Percentiles rank a stretch among this genome's conserved stretches.
Conservation (phyloP, 2,113 vertebrate species). For the Pseudopipra pipra region DNA sequence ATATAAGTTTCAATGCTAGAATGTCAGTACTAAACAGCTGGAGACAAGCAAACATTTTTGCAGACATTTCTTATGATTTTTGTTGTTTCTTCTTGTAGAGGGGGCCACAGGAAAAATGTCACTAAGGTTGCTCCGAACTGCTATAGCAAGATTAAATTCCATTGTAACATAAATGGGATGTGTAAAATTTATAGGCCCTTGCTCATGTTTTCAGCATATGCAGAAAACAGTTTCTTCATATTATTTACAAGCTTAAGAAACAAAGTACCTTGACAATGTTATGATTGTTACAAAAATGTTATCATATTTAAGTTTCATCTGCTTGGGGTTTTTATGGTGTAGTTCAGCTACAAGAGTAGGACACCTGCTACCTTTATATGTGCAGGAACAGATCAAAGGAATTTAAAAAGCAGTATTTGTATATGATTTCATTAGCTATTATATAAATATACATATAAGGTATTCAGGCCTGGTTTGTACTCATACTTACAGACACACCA, state of each 20-base stretch:
- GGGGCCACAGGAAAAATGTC: background rate
- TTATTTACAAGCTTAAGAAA: background rate
- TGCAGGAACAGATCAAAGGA: background rate
- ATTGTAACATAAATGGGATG: background rate
- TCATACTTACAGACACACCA: background rate
- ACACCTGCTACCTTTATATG: background rate
- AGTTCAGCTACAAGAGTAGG: background rate
- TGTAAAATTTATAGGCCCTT: background rate
- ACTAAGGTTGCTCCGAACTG: background rate
- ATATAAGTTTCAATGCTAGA: background rate
- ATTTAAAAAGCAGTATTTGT: background rate
- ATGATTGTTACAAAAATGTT: background rate
- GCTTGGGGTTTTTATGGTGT: background rate
- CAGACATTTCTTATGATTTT: accelerated
- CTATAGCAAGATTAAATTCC: background rate
- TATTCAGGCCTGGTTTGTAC: background rate
- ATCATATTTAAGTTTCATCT: background rate
- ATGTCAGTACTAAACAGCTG: background rate
- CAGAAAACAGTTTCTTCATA: background rate
- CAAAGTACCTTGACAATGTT: background rate
- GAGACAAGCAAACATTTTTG: background rate
- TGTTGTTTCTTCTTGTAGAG: background rate
- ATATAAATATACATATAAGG: too few species aligned
- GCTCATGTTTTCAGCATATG: background rate
- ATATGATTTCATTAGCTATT: background rate